These are phyloP conservation scores for Bradypodion ventrale DNA, from an alignment of 2,797 vertebrate species.

Conservation along the genomic window DNA sequence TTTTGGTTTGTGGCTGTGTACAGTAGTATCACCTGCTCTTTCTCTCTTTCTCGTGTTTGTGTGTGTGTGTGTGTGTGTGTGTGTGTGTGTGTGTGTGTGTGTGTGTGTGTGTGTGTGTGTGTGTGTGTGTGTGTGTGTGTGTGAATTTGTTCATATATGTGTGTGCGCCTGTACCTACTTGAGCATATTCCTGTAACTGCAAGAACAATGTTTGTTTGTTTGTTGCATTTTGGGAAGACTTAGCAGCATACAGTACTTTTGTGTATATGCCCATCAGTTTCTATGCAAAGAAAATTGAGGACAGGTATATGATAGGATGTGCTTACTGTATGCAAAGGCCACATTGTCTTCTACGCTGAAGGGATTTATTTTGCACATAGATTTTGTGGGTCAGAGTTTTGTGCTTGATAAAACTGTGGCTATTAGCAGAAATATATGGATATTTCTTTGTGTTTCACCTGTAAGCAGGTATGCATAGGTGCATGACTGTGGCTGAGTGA, in stretches of 20 bases:
- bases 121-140: neutral
- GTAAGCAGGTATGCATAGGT: neutral
- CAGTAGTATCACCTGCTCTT: neutral
- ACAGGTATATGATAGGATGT: neutral
- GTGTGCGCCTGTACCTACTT: neutral
- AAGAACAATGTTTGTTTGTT: neutral
- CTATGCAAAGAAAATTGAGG: neutral
- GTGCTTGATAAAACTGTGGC: neutral
- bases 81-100: neutral
- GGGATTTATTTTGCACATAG: neutral
- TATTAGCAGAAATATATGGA: neutral
- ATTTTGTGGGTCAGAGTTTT: neutral
- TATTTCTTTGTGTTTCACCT: conserved; percentile 28
- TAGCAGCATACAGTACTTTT: neutral
- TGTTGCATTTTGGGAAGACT: neutral
- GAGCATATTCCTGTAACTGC: neutral
- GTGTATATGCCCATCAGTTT: neutral
- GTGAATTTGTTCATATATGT: neutral
- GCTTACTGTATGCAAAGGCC: neutral
- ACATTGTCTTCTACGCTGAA: neutral
- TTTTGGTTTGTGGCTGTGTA: neutral
- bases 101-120: too few species aligned
- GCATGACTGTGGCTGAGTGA: neutral
- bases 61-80: neutral
- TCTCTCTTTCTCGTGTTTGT: too few species aligned